Evolutionary conservation across 2,888 invertebrate genomes (phyloP).

Genomic region (Masnerella sp.): DNA sequence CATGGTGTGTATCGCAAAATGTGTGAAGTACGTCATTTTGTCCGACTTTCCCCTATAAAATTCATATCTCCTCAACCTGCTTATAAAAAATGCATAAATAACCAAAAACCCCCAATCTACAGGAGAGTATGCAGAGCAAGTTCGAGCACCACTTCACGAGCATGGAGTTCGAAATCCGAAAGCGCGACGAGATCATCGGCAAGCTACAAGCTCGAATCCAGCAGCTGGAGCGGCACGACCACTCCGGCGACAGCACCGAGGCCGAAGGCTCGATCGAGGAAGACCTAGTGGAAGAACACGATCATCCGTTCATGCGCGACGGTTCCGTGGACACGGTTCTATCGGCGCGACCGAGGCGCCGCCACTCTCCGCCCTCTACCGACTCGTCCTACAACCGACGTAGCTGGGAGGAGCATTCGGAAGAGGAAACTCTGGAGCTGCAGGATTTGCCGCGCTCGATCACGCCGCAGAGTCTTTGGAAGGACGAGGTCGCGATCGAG

Average conservation of each 20-base stretch:
- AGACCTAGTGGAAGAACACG: slow-evolving; percentile 77
- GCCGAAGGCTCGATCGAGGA: slow-evolving; percentile 73
- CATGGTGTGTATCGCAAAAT: too few relatives aligned
- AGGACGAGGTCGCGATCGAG: slow-evolving; percentile 75
- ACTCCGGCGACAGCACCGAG: slow-evolving; percentile 72
- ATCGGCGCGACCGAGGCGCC: slow-evolving; percentile 66
- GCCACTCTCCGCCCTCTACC: slow-evolving; percentile 66
- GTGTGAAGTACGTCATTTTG: too few relatives aligned
- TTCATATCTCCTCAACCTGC: too few relatives aligned
- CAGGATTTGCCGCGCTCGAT: slow-evolving; percentile 81
- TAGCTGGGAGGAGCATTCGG: slow-evolving; percentile 86
- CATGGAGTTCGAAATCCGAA: slow-evolving; percentile 88
- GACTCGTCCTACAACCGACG: slow-evolving; percentile 78
- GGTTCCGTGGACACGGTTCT: slow-evolving; percentile 75
- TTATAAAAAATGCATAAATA: too few relatives aligned
- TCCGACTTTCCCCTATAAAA: too few relatives aligned
- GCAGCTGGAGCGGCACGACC: slow-evolving; percentile 80
- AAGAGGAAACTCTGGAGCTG: slow-evolving; percentile 84
- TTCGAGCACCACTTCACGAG: slow-evolving; percentile 82
- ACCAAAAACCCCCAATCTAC: slow-evolving; percentile 38
- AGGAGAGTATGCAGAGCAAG: slow-evolving; percentile 79
- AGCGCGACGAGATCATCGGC: slow-evolving; percentile 88
- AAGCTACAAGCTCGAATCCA: slow-evolving; percentile 86
- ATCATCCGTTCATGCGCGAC: slow-evolving; percentile 79
- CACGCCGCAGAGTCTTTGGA: slow-evolving; percentile 76